Percentiles rank a stretch among this genome's conserved stretches.
Evolutionary conservation across 2,113 vertebrate species (phyloP).

Genomic region (Lophotis ruficrista): DNA sequence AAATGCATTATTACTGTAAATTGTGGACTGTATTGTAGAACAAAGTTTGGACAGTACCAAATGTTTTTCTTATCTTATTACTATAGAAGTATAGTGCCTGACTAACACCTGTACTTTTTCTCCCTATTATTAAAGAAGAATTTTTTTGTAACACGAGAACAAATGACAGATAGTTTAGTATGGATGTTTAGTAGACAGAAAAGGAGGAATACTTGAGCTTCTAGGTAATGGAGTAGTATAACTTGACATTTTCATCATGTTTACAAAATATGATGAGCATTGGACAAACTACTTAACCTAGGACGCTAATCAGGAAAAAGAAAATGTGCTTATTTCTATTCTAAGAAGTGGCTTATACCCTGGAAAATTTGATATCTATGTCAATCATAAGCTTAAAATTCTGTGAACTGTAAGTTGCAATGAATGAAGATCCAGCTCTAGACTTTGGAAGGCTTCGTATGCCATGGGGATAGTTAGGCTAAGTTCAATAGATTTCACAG

Average conservation of each 20-base stretch:
- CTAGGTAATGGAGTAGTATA: background rate
- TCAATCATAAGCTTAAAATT: background rate
- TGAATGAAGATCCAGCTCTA: background rate
- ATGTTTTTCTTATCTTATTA: background rate
- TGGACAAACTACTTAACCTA: background rate
- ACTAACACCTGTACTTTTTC: background rate
- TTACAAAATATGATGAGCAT: background rate
- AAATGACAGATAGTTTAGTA: background rate
- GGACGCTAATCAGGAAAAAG: background rate
- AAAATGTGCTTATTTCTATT: background rate
- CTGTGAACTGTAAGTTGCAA: background rate
- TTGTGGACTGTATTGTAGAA: background rate
- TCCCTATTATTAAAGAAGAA: background rate
- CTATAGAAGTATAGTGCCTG: background rate
- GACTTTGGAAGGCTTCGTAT: background rate
- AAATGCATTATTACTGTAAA: background rate
- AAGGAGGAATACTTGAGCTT: background rate
- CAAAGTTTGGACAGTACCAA: background rate
- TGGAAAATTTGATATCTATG: background rate
- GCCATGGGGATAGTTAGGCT: background rate
- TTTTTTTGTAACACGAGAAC: background rate
- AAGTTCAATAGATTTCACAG: background rate
- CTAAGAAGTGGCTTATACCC: background rate
- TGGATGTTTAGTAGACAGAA: background rate
- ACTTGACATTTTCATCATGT: background rate